phyloP scores from a whole-genome alignment of 2,888 invertebrate species.

The Heliconius aoede region DNA sequence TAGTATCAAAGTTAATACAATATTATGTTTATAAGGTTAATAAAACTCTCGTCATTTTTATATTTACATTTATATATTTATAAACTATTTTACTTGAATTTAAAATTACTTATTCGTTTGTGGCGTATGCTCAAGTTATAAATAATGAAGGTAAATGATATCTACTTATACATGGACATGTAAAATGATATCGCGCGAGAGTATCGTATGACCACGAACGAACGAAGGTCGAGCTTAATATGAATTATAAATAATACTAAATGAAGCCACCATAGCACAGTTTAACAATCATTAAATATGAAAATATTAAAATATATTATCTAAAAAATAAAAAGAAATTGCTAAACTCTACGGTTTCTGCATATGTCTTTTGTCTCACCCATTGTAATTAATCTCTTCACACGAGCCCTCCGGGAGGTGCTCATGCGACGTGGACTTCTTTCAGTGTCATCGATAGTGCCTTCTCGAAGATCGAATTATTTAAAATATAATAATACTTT shows the following conservation, averaged over 20 bases:
- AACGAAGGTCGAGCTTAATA: conserved; percentile 4
- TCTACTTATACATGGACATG: background rate
- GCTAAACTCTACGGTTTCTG: too few relatives aligned
- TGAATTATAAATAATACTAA: conserved; percentile 4
- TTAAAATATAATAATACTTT: background rate
- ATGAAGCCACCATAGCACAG: background rate
- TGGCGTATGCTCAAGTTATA: background rate
- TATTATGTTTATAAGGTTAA: background rate
- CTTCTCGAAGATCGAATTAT: too few relatives aligned
- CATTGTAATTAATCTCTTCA: background rate
- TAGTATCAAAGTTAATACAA: too few relatives aligned
- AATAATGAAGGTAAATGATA: background rate
- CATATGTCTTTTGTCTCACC: background rate
- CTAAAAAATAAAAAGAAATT: too few relatives aligned
- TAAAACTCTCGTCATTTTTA: background rate
- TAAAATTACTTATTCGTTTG: background rate
- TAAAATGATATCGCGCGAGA: background rate
- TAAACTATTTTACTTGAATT: background rate
- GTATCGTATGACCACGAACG: conserved; percentile 11
- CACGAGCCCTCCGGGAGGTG: too few relatives aligned
- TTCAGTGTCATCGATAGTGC: background rate
- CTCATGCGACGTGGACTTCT: too few relatives aligned
- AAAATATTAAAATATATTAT: too few relatives aligned
- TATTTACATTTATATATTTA: too few relatives aligned
- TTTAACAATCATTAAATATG: too few relatives aligned